These are phyloP conservation scores for Myotis myotis DNA, from an alignment of 2,797 vertebrate species.

Conservation along the genomic window DNA sequence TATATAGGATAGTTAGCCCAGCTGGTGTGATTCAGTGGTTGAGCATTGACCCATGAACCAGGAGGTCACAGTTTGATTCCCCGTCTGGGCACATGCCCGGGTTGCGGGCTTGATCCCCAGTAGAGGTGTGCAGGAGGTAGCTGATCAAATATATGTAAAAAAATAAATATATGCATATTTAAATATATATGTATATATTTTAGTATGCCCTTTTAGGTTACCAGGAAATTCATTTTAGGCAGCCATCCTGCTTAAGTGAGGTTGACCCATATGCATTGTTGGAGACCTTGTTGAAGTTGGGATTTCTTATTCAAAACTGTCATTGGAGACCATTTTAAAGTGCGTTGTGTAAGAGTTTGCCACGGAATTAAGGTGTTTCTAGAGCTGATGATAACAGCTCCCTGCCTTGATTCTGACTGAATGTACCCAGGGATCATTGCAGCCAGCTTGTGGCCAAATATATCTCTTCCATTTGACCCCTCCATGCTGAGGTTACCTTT, in stretches of 20 bases:
- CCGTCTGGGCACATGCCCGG: too few relatives aligned
- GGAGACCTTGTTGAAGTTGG: background rate
- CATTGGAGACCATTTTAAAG: background rate
- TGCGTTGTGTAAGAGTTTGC: background rate
- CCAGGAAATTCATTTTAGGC: background rate
- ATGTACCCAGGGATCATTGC: background rate
- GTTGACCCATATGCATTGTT: background rate
- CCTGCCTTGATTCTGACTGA: background rate
- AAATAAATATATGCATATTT: background rate
- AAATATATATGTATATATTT: background rate
- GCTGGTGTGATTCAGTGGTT: too few relatives aligned
- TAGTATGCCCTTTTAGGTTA: background rate
- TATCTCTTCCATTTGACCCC: slow-evolving; percentile 35
- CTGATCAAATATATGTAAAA: background rate
- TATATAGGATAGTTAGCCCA: too few relatives aligned
- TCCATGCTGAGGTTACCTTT: background rate
- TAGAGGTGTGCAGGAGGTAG: too few relatives aligned
- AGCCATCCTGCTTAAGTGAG: background rate
- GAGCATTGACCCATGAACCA: too few relatives aligned
- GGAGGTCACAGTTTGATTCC: too few relatives aligned
- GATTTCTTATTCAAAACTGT: background rate
- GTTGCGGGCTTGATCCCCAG: too few relatives aligned
- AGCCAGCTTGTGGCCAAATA: slow-evolving; percentile 3
- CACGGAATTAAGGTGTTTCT: background rate
- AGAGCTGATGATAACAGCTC: background rate